A percentile compares a stretch with the other conserved stretches of the same genome.
These are phyloP conservation scores for Platerodrilus igneus DNA, from an alignment of 2,888 invertebrate species.

Conservation along the genomic window DNA sequence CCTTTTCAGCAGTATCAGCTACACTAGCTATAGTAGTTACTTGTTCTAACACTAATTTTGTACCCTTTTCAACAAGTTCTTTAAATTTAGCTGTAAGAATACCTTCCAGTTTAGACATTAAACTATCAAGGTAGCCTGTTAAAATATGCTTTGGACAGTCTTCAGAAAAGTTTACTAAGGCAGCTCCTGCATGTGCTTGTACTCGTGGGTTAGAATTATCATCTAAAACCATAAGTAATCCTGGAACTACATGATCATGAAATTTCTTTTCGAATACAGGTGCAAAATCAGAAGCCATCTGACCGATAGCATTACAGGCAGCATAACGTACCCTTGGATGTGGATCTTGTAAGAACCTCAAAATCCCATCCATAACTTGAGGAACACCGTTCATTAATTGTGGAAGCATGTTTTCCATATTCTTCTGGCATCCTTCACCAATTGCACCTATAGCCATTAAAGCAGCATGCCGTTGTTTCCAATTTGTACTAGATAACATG, in stretches of 20 bases:
- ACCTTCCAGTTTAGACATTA: constrained; percentile 86
- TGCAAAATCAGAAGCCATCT: constrained; percentile 98
- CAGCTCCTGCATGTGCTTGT: constrained; percentile 86
- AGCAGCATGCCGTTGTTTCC: constrained; percentile 92
- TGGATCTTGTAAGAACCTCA: constrained; percentile 51
- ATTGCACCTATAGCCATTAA: constrained; percentile 98
- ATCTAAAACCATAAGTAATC: constrained; percentile 80
- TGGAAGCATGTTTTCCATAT: constrained; percentile 93
- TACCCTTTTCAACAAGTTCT: constrained; percentile 89
- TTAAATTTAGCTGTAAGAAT: constrained; percentile 91
- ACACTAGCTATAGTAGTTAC: constrained; percentile 97
- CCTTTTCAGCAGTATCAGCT: constrained; percentile 96
- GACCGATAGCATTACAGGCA: constrained; percentile 97
- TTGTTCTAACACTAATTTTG: constrained; percentile 95
- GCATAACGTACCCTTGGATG: constrained; percentile 94
- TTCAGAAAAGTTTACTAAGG: constrained; percentile 98
- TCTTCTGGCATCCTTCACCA: constrained; percentile 97
- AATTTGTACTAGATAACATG: constrained; percentile 79
- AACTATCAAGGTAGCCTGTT: constrained; percentile 81
- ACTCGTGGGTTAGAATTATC: constrained; percentile 92
- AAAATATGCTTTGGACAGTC: constrained; percentile 95
- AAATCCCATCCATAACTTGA: constrained; percentile 44
- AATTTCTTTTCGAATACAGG: constrained; percentile 96
- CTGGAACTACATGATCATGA: constrained; percentile 92
- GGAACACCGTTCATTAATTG: constrained; percentile 85